These are phyloP conservation scores for Heterocephalus glaber DNA, from an alignment of 2,113 vertebrate species.

Conservation along the genomic window DNA sequence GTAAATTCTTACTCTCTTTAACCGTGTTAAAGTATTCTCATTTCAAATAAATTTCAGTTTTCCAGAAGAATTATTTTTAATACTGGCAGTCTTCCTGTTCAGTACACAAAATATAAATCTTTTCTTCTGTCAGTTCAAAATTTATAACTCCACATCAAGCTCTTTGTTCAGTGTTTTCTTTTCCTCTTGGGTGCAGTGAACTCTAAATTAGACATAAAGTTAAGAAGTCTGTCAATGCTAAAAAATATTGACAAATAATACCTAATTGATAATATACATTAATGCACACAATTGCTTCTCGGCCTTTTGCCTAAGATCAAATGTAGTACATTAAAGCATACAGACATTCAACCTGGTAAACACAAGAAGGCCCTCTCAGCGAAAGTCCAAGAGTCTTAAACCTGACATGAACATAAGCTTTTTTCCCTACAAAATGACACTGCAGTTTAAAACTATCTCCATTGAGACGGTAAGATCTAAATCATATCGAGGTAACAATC, in stretches of 20 bases:
- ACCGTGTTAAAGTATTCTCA: background rate
- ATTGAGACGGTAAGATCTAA: background rate
- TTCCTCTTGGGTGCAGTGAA: conserved; percentile 78
- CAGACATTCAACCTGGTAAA: background rate
- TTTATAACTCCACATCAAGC: conserved; percentile 21
- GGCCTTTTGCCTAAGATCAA: too few species aligned
- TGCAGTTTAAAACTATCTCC: conserved; percentile 27
- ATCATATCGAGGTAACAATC: background rate
- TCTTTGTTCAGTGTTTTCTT: conserved; percentile 77
- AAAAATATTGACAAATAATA: background rate
- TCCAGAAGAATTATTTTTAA: conserved; percentile 60
- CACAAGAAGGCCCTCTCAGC: background rate
- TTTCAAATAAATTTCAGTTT: conserved; percentile 53
- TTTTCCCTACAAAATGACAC: conserved; percentile 38
- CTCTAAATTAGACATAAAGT: conserved; percentile 81
- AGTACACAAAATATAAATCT: conserved; percentile 12
- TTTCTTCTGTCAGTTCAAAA: conserved; percentile 48
- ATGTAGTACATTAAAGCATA: background rate
- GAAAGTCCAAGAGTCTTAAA: conserved; percentile 4
- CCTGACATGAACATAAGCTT: background rate
- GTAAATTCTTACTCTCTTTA: conserved; percentile 24
- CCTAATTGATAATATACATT: background rate
- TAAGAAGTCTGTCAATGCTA: conserved; percentile 46
- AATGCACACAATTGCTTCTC: background rate
- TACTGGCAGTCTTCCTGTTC: conserved; percentile 9